These are phyloP conservation scores for Anoplopoma fimbria DNA, from an alignment of 2,113 vertebrate genomes.

Conservation along the genomic window DNA sequence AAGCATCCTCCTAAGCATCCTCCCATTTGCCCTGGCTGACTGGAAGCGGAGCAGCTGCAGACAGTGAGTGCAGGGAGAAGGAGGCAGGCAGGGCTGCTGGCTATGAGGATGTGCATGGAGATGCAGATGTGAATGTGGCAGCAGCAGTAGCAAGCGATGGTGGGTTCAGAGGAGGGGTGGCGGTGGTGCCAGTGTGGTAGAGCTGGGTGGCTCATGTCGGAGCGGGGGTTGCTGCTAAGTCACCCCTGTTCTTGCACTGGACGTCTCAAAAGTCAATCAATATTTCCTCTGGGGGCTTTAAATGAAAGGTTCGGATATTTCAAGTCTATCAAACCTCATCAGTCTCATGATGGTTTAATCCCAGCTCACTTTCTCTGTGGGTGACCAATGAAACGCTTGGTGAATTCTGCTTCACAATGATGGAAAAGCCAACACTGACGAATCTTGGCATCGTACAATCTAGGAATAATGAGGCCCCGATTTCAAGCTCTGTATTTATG, in stretches of 20 bases:
- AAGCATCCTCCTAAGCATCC: slow-evolving; percentile 42
- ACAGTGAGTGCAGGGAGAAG: slow-evolving; percentile 54
- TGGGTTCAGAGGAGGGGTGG: slow-evolving; percentile 34
- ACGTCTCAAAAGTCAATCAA: slow-evolving; percentile 1
- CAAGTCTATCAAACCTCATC: background rate
- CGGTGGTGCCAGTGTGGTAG: slow-evolving; percentile 60
- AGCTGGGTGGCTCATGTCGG: slow-evolving; percentile 72
- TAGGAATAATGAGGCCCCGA: background rate
- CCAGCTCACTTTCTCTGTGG: background rate
- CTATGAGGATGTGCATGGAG: slow-evolving; percentile 70
- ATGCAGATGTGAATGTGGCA: slow-evolving; percentile 71
- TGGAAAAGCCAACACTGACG: background rate
- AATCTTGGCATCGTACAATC: background rate
- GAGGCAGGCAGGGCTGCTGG: slow-evolving; percentile 63
- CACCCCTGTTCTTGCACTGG: slow-evolving; percentile 24
- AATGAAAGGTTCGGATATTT: slow-evolving; percentile 15
- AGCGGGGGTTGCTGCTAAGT: slow-evolving; percentile 17
- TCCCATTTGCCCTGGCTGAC: slow-evolving; percentile 35
- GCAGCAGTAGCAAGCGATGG: slow-evolving; percentile 66
- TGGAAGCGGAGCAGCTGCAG: slow-evolving; percentile 56
- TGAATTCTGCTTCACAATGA: background rate
- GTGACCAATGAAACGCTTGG: background rate
- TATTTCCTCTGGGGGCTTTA: background rate
- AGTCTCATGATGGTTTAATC: background rate
- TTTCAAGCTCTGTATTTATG: background rate